Evolutionary conservation across 2,888 invertebrate genomes (phyloP), one percentile per base, ranked within the genome.

Genomic region (Dasypolia templi): DNA sequence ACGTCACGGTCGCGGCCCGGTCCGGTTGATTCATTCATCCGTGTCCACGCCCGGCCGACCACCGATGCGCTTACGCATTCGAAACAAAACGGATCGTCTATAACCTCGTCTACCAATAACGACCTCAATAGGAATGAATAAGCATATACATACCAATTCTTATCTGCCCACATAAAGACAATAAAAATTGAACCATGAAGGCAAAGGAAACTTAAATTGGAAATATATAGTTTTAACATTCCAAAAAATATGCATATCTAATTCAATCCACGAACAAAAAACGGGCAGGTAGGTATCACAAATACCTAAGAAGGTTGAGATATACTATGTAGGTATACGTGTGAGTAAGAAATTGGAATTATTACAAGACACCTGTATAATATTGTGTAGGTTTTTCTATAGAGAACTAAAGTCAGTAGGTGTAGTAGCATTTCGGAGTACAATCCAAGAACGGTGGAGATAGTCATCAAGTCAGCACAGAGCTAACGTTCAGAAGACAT

Each of bases 61-160:
- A 82, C 67, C 85, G 87, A 89, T 91, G 92, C 92, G 92, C 92
- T 91, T 92, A 93, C 93, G 92, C 93, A 94, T 93, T 90, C 91
- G 85, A 89, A 89, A 89, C 87, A 86, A 89, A 89, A 89, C 87
- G 86, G 88, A 86, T 84, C 86, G 88, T 88, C 90, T 90, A 86
- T 90, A 91, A 90, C 90, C 90, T 90, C 89, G 90, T 90, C 90
- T 89, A 86, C 90, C 87, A 89, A 89, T 90, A 89, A 88, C 89
- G 86, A 88, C 86, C 86, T 77, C 68, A 83, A 70, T 69, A 68
- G 61, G 72, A 79, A 82, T 88, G 82, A 83, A 85, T 84, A 82
- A n/a, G n/a, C n/a, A n/a, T n/a, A 84, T 82, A 65, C 80, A 87
- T 81, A 77, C 68, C 68, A 68, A 79, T 78, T 77, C 70, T 75